Evolutionary conservation across 1,140 invertebrate species (phyloP), one percentile per base, ranked within the genome.

Genomic region (Holcopasites calliopsidis): DNA sequence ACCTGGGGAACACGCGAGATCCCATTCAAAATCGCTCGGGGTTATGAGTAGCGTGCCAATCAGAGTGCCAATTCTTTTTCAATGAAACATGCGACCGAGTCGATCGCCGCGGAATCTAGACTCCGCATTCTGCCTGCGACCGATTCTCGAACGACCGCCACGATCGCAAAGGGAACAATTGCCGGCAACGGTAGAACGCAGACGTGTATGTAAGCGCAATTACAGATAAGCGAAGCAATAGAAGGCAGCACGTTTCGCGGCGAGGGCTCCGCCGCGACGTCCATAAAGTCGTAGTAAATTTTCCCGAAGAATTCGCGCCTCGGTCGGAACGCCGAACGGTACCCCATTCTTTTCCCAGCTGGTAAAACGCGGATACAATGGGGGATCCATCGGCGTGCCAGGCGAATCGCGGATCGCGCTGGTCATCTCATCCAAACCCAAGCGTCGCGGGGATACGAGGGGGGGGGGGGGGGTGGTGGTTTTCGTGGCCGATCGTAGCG

Each of bases 381-480:
- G 62, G 71, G 65, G 65, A 74, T 74, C 71, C 71, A 66, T 74
- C 71, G 61, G 21, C 62, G 71, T 74, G 40, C 50, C 61, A 31
- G 50, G 61, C 49, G 71, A 66, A 55, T 44, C 61, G 71, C 40
- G 31, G 33, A 66, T 35, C 50, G 71, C 62, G 62, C 54, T 66
- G 65, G 61, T 74, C 66, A 74, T 74, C 66, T 74, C 66, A 74
- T 74, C 71, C 60, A 50, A 65, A n/a, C n/a, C 40, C n/a, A n/a
- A n/a, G n/a, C n/a, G n/a, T n/a, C n/a, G n/a, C n/a, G n/a, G n/a
- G n/a, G n/a, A n/a, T n/a, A 8, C 6, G 13, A 28, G 38, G 18
- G 68, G 0, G 18, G 11, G 31, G 42, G 10, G 42, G 18, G 6
- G 44, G 10, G 6, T 26, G 28, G 16, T 18, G 21, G 1, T 23